Percentiles rank a stretch among this genome's conserved stretches.
Conservation (phyloP, 92 coral and sea anemone genomes). For the Epizoanthus stellaris region DNA sequence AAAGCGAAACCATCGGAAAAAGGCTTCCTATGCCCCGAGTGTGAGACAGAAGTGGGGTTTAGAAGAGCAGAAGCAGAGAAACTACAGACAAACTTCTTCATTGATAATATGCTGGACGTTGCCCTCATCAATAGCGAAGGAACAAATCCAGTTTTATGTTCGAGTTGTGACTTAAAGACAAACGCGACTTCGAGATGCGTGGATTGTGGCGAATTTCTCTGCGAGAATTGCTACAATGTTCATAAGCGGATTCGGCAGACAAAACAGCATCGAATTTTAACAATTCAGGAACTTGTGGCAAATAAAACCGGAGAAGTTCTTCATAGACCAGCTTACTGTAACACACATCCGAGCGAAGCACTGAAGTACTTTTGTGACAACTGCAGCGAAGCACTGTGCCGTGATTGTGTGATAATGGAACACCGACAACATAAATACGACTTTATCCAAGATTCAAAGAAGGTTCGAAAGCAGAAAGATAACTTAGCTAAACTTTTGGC, state of each 20-base stretch:
- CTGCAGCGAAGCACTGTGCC: conserved; percentile 87
- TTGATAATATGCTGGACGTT: conserved; percentile 87
- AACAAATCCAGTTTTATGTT: conserved; percentile 81
- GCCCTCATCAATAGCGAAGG: conserved; percentile 83
- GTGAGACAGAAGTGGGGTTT: conserved; percentile 76
- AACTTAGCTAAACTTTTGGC: conserved; percentile 66
- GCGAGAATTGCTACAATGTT: conserved; percentile 83
- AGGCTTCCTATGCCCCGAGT: conserved; percentile 76
- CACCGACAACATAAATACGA: conserved; percentile 93
- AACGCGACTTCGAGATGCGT: conserved; percentile 85
- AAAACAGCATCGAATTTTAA: conserved; percentile 87
- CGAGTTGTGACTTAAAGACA: conserved; percentile 80
- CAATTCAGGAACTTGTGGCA: conserved; percentile 79
- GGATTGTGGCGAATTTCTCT: conserved; percentile 96
- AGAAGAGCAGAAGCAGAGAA: conserved; percentile 61
- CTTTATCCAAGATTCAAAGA: conserved; percentile 84
- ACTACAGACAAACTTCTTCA: conserved; percentile 80
- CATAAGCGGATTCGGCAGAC: conserved; percentile 92
- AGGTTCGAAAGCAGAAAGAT: conserved; percentile 73
- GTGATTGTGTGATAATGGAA: conserved; percentile 90
- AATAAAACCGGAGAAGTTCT: conserved; percentile 85
- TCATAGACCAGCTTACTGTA: conserved; percentile 87
- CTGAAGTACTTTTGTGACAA: conserved; percentile 89
- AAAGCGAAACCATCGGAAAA: conserved; percentile 56
- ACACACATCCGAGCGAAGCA: conserved; percentile 79